phyloP scores from a whole-genome alignment of 2,888 invertebrate genomes.

The Tridacna crocea region DNA sequence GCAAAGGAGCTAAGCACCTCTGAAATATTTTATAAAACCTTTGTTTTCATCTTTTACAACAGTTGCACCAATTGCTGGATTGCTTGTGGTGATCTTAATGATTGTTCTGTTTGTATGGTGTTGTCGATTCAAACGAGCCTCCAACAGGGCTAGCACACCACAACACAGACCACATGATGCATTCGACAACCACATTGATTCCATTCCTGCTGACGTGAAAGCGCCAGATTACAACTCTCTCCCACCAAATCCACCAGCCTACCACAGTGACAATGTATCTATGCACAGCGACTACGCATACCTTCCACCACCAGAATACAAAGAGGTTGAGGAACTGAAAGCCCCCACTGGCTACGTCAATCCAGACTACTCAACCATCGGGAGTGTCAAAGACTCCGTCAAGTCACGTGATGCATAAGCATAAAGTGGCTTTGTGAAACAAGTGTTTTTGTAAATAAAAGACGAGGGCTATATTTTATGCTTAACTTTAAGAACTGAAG shows the following conservation, averaged over 20 bases:
- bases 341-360: not conserved
- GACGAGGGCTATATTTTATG: no score
- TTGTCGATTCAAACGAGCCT: conserved; percentile 3
- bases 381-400: not conserved
- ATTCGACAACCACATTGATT: conserved; percentile 35
- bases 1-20: no score
- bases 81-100: not conserved
- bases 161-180: not conserved
- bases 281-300: conserved; percentile 10
- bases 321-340: conserved; percentile 6
- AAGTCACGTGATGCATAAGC: no score
- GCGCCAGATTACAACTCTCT: conserved; percentile 21
- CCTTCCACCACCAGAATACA: conserved; percentile 16
- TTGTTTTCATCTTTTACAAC: not conserved
- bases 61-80: conserved; percentile 19
- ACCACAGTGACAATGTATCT: not conserved
- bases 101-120: not conserved
- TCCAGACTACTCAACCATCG: conserved; percentile 12
- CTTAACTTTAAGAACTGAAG: no score
- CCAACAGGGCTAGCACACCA: not conserved
- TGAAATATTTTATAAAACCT: no score
- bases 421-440: no score
- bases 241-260: conserved; percentile 19
- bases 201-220: conserved; percentile 21
- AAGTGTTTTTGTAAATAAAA: no score